These are phyloP conservation scores for Agrochola macilenta DNA, from an alignment of 2,888 invertebrate genomes.

Conservation along the genomic window DNA sequence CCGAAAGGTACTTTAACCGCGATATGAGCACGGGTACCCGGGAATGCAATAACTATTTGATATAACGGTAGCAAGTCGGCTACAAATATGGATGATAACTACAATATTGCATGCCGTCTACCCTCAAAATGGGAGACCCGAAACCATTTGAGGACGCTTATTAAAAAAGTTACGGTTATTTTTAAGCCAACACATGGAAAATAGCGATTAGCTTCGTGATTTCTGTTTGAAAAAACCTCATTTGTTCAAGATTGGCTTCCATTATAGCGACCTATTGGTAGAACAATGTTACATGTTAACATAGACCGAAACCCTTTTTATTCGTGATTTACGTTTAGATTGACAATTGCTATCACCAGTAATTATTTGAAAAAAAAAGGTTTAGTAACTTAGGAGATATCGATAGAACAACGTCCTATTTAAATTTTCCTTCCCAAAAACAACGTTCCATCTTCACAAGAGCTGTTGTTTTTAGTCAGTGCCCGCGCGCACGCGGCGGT, in stretches of 20 bases:
- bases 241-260: neutral
- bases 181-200: conserved; percentile 14
- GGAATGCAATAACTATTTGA: conserved; percentile 61
- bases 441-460: no score
- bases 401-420: no score
- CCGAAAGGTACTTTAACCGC: conserved; percentile 38
- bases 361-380: no score
- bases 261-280: no score
- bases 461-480: no score
- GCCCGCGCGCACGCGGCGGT: no score
- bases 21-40: conserved; percentile 45
- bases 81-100: conserved; percentile 54
- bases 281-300: no score
- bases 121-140: conserved; percentile 45
- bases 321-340: no score
- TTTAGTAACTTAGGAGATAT: no score
- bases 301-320: no score
- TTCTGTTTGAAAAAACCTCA: neutral
- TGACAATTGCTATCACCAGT: no score
- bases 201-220: neutral
- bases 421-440: no score
- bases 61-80: conserved; percentile 31
- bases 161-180: conserved; percentile 51
- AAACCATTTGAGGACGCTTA: conserved; percentile 47
- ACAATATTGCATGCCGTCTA: conserved; percentile 51